phyloP scores from a whole-genome alignment of 2,888 invertebrate genomes.

The Tuta absoluta region DNA sequence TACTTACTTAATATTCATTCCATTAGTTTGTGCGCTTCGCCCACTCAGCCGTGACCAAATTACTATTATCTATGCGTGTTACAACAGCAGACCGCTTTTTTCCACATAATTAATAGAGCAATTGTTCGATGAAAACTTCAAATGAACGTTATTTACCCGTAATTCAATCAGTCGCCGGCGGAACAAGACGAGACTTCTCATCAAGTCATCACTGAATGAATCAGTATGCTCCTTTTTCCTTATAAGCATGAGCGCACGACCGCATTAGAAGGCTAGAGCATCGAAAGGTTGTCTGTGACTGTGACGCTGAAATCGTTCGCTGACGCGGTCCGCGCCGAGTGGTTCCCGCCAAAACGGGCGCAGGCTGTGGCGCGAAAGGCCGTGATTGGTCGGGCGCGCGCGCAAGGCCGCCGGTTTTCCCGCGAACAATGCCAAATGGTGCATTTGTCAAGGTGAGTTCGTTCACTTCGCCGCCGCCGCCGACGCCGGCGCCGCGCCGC shows the following conservation, averaged over 20 bases:
- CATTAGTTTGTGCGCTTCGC: constrained; percentile 28
- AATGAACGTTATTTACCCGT: constrained; percentile 29
- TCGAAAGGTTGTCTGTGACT: constrained; percentile 39
- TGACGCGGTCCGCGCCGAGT: constrained; percentile 49
- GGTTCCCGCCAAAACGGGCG: constrained; percentile 73
- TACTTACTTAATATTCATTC: constrained; percentile 5
- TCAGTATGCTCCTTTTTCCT: constrained; percentile 1
- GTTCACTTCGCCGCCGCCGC: too few species aligned
- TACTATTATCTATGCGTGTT: constrained; percentile 51
- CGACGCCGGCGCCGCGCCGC: constrained; percentile 53
- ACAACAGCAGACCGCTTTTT: constrained; percentile 45
- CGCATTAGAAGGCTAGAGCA: constrained; percentile 32
- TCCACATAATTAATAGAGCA: constrained; percentile 45
- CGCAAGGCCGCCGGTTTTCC: constrained; percentile 81
- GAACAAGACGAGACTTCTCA: constrained; percentile 18
- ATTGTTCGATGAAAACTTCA: constrained; percentile 41
- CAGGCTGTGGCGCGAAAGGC: constrained; percentile 79
- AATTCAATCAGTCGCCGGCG: constrained; percentile 36
- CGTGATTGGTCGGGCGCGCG: constrained; percentile 71
- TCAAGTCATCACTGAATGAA: constrained; percentile 28
- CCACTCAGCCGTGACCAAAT: constrained; percentile 53
- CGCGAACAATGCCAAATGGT: constrained; percentile 82
- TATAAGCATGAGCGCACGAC: constrained; percentile 21
- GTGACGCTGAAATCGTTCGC: constrained; percentile 48
- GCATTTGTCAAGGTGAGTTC: constrained; percentile 82